A percentile compares a stretch with the other conserved stretches of the same genome.
Conservation (phyloP, 2,113 vertebrate species). For the Bujurquina vittata region DNA sequence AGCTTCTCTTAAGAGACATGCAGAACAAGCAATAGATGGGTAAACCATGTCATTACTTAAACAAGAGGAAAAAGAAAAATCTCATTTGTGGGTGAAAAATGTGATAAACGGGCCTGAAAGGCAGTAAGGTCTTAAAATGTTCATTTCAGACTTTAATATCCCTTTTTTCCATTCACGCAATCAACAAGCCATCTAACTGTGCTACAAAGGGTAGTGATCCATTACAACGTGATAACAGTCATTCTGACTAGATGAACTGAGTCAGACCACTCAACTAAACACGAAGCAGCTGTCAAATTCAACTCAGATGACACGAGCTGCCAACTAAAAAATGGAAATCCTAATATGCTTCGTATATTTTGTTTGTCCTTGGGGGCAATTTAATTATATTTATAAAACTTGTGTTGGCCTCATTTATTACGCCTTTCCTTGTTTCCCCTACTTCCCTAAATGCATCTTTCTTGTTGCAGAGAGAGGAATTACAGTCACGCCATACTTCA, state of each 20-base stretch:
- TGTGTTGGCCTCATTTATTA: conserved; percentile 38
- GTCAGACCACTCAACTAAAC: conserved; percentile 42
- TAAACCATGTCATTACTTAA: conserved; percentile 36
- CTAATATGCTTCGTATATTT: conserved; percentile 18
- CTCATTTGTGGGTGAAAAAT: not conserved
- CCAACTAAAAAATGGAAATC: conserved; percentile 44
- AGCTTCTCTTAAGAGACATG: conserved; percentile 44
- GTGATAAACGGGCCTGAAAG: not conserved
- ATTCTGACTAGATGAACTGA: conserved; percentile 48
- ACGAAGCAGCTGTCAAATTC: conserved; percentile 53
- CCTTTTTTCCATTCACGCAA: conserved; percentile 47
- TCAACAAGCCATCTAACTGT: conserved; percentile 37
- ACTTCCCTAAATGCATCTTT: conserved; percentile 43
- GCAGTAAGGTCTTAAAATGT: conserved; percentile 34
- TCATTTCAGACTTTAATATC: conserved; percentile 51
- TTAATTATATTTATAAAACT: conserved; percentile 49
- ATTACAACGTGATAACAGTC: conserved; percentile 50
- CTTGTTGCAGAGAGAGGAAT: conserved; percentile 33
- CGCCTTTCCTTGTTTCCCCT: conserved; percentile 55
- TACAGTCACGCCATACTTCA: conserved; percentile 34
- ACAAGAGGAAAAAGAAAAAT: conserved; percentile 16
- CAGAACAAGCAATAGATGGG: conserved; percentile 46
- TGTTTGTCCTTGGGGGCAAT: conserved; percentile 58
- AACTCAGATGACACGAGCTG: conserved; percentile 27
- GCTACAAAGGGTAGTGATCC: conserved; percentile 42